Evolutionary conservation across 2,888 invertebrate species (phyloP).

Genomic region (Ariolimax columbianus): DNA sequence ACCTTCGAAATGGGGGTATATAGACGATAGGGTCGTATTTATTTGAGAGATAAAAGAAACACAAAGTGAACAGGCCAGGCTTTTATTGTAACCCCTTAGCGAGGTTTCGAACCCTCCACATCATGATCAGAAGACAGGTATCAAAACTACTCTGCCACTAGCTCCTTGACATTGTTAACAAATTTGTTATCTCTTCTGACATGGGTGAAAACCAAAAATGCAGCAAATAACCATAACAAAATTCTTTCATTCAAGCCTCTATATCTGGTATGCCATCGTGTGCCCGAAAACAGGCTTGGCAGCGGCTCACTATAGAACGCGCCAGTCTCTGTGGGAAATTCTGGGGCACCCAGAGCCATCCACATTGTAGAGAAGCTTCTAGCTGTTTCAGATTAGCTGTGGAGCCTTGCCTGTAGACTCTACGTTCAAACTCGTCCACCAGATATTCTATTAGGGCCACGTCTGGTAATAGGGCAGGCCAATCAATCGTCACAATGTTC

Average conservation of each 20-base stretch:
- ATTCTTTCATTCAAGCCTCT: neutral
- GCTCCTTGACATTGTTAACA: too few relatives aligned
- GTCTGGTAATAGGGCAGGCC: conserved; percentile 11
- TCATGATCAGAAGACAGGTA: too few relatives aligned
- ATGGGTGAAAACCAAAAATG: neutral
- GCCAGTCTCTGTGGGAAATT: neutral
- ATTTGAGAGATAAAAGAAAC: too few relatives aligned
- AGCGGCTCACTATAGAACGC: neutral
- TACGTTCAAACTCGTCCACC: neutral
- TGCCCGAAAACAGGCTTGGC: conserved; percentile 13
- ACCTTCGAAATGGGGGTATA: too few relatives aligned
- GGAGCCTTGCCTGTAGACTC: neutral
- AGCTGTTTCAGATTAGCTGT: neutral
- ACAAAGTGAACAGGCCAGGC: too few relatives aligned
- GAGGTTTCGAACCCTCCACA: too few relatives aligned
- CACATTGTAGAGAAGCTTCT: neutral
- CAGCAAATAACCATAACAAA: neutral
- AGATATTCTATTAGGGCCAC: conserved; percentile 11
- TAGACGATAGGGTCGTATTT: too few relatives aligned
- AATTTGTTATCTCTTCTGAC: neutral
- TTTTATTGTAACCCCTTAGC: too few relatives aligned
- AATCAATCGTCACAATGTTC: conserved; percentile 11
- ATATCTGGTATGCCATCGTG: neutral
- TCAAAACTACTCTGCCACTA: too few relatives aligned
- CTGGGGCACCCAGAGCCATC: neutral